These are phyloP conservation scores for Clistopyga incitator DNA, from an alignment of 2,888 invertebrate genomes.

Conservation along the genomic window DNA sequence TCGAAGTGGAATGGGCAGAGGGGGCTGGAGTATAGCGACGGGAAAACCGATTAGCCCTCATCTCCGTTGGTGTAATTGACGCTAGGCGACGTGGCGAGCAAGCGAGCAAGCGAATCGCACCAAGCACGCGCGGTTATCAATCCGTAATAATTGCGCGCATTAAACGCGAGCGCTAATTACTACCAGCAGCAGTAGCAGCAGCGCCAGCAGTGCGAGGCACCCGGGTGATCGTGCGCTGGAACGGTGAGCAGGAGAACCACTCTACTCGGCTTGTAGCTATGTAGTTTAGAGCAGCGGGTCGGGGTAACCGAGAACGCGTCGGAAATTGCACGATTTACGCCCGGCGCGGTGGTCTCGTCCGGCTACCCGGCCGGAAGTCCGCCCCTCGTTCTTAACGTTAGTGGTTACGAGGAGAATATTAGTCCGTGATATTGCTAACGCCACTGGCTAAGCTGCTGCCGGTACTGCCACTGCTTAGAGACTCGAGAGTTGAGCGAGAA, in stretches of 20 bases:
- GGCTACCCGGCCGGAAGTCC: constrained; percentile 66
- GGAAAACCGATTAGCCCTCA: constrained; percentile 70
- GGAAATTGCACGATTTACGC: constrained; percentile 68
- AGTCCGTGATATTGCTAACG: constrained; percentile 65
- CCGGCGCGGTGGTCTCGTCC: constrained; percentile 62
- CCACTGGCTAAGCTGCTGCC: constrained; percentile 37
- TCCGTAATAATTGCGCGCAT: constrained; percentile 82
- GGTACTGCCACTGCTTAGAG: constrained; percentile 21
- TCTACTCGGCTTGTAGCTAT: constrained; percentile 31
- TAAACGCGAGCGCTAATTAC: constrained; percentile 80
- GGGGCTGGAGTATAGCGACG: constrained; percentile 53
- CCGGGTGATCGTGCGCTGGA: constrained; percentile 61
- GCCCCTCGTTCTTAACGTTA: constrained; percentile 63
- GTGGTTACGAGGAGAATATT: constrained; percentile 68
- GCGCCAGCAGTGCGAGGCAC: constrained; percentile 48
- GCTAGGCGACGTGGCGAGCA: constrained; percentile 55
- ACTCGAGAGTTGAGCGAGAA: constrained; percentile 49
- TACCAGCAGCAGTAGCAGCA: constrained; percentile 57
- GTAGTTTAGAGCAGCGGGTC: constrained; percentile 44
- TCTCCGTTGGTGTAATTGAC: constrained; percentile 72
- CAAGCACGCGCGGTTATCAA: constrained; percentile 78
- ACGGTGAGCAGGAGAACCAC: constrained; percentile 63
- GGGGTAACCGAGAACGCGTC: constrained; percentile 57
- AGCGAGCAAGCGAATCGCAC: constrained; percentile 58
- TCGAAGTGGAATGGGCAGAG: constrained; percentile 22